Percentiles rank a stretch among this genome's conserved stretches.
Evolutionary conservation across 2,888 invertebrate species (phyloP).

Genomic region (Agriopis leucophaearia): DNA sequence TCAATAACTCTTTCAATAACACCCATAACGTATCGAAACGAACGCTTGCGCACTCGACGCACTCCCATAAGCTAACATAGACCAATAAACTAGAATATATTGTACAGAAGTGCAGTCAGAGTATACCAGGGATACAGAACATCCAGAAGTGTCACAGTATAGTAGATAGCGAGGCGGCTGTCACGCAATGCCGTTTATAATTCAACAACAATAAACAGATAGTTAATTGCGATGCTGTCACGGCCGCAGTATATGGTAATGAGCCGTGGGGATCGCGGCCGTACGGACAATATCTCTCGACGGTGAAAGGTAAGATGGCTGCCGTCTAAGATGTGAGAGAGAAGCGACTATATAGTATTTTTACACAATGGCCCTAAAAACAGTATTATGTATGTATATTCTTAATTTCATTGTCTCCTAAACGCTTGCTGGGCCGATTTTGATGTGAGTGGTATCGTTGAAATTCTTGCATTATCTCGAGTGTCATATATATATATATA

Average conservation of each 20-base stretch:
- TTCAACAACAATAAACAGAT: conserved; percentile 86
- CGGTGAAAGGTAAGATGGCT: conserved; percentile 82
- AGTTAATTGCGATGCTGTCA: conserved; percentile 86
- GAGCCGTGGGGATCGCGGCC: conserved; percentile 83
- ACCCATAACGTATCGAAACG: conserved; percentile 52
- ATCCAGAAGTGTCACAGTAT: conserved; percentile 39
- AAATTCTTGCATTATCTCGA: too few species aligned
- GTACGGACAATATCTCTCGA: conserved; percentile 84
- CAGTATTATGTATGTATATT: too few species aligned
- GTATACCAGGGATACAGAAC: conserved; percentile 8
- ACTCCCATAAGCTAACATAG: conserved; percentile 38
- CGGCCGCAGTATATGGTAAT: conserved; percentile 86
- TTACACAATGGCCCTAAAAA: too few species aligned
- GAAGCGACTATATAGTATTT: neutral
- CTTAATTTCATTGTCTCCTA: too few species aligned
- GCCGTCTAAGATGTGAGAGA: conserved; percentile 54
- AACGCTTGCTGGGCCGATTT: too few species aligned
- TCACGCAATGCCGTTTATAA: conserved; percentile 82
- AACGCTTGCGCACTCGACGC: conserved; percentile 51
- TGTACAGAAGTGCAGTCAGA: conserved; percentile 19
- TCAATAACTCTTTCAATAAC: conserved; percentile 44
- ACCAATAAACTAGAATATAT: conserved; percentile 20
- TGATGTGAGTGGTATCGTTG: too few species aligned
- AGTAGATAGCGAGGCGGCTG: conserved; percentile 49
- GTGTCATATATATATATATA: too few species aligned